Evolutionary conservation across 2,888 invertebrate species (phyloP).

Genomic region (Colostygia pectinataria): DNA sequence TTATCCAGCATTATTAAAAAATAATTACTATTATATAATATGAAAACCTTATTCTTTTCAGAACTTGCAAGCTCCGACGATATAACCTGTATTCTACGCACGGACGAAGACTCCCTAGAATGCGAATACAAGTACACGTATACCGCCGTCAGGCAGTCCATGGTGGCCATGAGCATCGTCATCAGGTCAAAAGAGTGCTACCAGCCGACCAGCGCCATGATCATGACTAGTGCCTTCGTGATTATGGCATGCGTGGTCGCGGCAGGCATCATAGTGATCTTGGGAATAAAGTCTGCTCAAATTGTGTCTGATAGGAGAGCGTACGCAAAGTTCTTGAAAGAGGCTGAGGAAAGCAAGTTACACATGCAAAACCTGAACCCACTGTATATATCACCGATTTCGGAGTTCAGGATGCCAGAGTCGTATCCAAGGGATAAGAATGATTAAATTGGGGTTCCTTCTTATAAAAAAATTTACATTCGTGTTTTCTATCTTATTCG

Average conservation of each 20-base stretch:
- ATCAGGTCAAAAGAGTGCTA: slow-evolving; percentile 63
- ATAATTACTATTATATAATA: too few relatives aligned
- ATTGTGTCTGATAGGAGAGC: slow-evolving; percentile 78
- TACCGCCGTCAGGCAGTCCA: slow-evolving; percentile 50
- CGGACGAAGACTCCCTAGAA: slow-evolving; percentile 52
- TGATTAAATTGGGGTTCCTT: slow-evolving; percentile 42
- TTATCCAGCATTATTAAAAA: too few relatives aligned
- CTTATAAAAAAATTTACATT: background rate
- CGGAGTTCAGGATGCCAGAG: slow-evolving; percentile 80
- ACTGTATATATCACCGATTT: slow-evolving; percentile 84
- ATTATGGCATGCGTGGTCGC: slow-evolving; percentile 74
- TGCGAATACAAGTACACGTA: slow-evolving; percentile 74
- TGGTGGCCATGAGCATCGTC: slow-evolving; percentile 61
- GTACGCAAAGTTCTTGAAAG: slow-evolving; percentile 76
- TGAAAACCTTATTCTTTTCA: slow-evolving; percentile 38
- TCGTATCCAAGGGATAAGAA: slow-evolving; percentile 68
- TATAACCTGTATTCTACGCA: slow-evolving; percentile 61
- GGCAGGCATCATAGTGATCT: slow-evolving; percentile 70
- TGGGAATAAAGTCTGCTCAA: slow-evolving; percentile 65
- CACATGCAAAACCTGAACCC: slow-evolving; percentile 81
- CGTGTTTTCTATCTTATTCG: too few relatives aligned
- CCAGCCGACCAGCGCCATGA: slow-evolving; percentile 61
- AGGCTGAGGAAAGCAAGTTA: slow-evolving; percentile 66
- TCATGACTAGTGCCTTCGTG: slow-evolving; percentile 59
- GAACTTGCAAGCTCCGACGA: slow-evolving; percentile 45